Evolutionary conservation across 2,797 vertebrate genomes (phyloP).

Genomic region (Notolabrus celidotus): DNA sequence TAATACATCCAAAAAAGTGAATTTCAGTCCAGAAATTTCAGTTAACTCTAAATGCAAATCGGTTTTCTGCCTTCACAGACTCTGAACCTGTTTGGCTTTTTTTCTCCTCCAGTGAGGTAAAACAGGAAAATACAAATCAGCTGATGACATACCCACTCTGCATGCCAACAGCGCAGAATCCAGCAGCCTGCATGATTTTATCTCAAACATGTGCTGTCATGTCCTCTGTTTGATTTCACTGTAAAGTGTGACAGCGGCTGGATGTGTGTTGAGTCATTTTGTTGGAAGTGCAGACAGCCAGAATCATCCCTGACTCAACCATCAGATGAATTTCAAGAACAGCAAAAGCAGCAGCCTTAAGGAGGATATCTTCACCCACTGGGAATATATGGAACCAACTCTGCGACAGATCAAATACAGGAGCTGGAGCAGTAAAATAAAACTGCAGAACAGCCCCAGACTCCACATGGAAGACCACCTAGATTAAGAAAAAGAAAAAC

Average conservation of each 20-base stretch:
- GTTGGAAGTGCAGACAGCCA: slow-evolving; percentile 42
- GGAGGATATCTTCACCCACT: slow-evolving; percentile 47
- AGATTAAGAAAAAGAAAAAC: background rate
- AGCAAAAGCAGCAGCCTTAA: slow-evolving; percentile 11
- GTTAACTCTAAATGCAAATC: background rate
- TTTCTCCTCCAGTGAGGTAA: background rate
- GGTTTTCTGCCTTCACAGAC: background rate
- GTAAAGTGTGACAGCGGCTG: slow-evolving; percentile 26
- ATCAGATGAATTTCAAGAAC: slow-evolving; percentile 52
- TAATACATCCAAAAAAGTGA: slow-evolving; percentile 17
- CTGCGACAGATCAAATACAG: slow-evolving; percentile 34
- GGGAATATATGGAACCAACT: slow-evolving; percentile 27
- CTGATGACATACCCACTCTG: slow-evolving; percentile 1
- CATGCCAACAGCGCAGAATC: slow-evolving; percentile 4
- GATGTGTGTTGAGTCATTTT: slow-evolving; percentile 60
- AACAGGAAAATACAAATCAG: background rate
- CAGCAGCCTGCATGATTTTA: slow-evolving; percentile 28
- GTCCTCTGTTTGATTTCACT: slow-evolving; percentile 37
- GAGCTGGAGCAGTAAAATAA: slow-evolving; percentile 2
- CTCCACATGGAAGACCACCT: slow-evolving; percentile 14
- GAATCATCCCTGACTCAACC: slow-evolving; percentile 53
- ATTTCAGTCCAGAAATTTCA: background rate
- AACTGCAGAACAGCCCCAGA: slow-evolving; percentile 14
- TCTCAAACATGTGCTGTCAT: slow-evolving; percentile 38
- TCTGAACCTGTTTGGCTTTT: background rate